Percentiles rank a stretch among this genome's conserved stretches.
phyloP scores from a whole-genome alignment of 1,140 invertebrate genomes.

The Cotesia vestalis region DNA sequence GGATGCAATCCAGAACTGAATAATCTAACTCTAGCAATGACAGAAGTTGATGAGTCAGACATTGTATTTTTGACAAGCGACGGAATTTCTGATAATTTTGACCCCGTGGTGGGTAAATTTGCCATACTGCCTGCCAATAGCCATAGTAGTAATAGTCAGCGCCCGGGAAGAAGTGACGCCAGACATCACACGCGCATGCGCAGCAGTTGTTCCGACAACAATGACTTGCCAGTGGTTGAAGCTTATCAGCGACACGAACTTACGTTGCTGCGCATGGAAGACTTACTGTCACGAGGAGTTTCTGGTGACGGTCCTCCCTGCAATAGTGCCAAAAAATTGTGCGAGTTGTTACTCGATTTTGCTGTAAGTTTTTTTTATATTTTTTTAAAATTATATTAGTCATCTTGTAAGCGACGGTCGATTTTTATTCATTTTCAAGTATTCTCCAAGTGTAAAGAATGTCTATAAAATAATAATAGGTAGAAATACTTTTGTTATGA shows the following conservation, averaged over 20 bases:
- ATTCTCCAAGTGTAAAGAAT: too few relatives aligned
- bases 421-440: too few relatives aligned
- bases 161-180: conserved; percentile 44
- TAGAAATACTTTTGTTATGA: too few relatives aligned
- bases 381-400: background rate
- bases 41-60: conserved; percentile 83
- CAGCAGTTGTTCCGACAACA: conserved; percentile 39
- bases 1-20: conserved; percentile 89
- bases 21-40: conserved; percentile 90
- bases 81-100: conserved; percentile 94
- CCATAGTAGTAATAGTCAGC: conserved; percentile 31
- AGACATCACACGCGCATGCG: background rate
- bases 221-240: conserved; percentile 77
- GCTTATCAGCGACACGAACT: conserved; percentile 84
- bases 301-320: conserved; percentile 69
- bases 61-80: conserved; percentile 91
- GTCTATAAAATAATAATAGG: too few relatives aligned
- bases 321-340: conserved; percentile 72
- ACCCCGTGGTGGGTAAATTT: conserved; percentile 93
- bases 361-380: conserved; percentile 66
- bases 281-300: conserved; percentile 79
- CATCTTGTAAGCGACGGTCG: too few relatives aligned
- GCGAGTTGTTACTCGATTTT: conserved; percentile 81
- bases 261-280: conserved; percentile 81
- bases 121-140: conserved; percentile 69